These are phyloP conservation scores for Eufriesea mexicana DNA, from an alignment of 1,140 invertebrate genomes.

Conservation along the genomic window DNA sequence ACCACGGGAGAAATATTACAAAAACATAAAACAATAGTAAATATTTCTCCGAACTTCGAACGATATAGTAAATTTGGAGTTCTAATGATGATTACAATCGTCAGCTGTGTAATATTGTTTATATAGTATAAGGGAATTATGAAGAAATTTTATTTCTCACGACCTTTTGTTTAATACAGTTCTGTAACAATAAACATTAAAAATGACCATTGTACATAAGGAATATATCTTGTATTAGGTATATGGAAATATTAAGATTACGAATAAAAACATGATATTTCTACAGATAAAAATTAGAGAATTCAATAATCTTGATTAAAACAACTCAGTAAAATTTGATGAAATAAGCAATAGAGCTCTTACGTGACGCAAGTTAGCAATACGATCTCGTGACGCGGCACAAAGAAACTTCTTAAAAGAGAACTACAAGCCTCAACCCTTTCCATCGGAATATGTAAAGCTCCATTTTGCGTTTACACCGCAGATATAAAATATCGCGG, in stretches of 20 bases:
- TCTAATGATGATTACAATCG: not conserved
- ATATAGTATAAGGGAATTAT: slow-evolving; percentile 35
- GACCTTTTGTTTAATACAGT: not conserved
- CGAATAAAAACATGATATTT: slow-evolving; percentile 22
- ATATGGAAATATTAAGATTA: not conserved
- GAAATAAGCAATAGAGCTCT: not conserved
- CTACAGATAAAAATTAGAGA: not conserved
- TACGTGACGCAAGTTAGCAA: not conserved
- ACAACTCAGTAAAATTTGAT: not conserved
- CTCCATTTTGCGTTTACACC: slow-evolving; percentile 73
- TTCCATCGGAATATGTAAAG: slow-evolving; percentile 75
- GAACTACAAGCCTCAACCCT: slow-evolving; percentile 43
- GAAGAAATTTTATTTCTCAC: slow-evolving; percentile 36
- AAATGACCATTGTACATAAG: slow-evolving; percentile 6
- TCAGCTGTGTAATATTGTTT: slow-evolving; percentile 53
- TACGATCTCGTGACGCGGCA: slow-evolving; percentile 15
- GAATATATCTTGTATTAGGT: slow-evolving; percentile 23
- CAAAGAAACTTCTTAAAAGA: slow-evolving; percentile 52
- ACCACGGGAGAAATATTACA: not conserved
- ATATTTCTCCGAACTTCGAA: not conserved
- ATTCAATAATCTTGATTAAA: too few relatives aligned
- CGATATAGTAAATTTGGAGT: not conserved
- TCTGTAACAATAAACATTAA: slow-evolving; percentile 10
- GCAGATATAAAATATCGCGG: slow-evolving; percentile 78
- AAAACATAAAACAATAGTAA: not conserved